Base-by-base conservation (phyloP, 2,797 vertebrate species). In the Sorex maritimensis region DNA sequence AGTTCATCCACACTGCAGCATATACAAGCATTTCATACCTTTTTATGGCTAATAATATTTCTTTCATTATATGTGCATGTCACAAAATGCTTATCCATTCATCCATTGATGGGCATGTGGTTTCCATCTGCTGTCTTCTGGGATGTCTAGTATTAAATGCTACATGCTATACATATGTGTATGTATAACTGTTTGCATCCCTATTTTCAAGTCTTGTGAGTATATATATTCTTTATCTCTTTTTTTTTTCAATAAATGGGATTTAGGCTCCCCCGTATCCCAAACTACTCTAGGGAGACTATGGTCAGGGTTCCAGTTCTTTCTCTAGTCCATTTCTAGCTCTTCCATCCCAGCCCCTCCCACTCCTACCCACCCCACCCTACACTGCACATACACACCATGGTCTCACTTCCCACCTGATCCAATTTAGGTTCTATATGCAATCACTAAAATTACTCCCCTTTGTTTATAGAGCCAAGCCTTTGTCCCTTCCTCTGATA, bases 391-490 rank as follows among this genome's bases (percentile, higher is more conserved):
- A 23, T 26, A 74, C 5, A 80, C 17, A 61, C 15, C 7, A 26
- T 30, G 73, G 23, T 65, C 38, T 80, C 74, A 80, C 67, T 88
- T 80, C 67, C 28, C 34, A 79, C 63, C 61, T 63, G 68, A 72
- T n/a, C 38, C 1, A 7, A 84, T 52, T 74, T 74, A 63, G 68
- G 80, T 28, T 80, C 46, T 49, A 55, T 10, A 30, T 41, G 52
- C 34, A 77, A 72, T 73, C 55, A 73, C 73, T 52, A 65, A 88
- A 83, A 83, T 84, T 58, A 61, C 52, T 88, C 46, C 46, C 6
- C 14, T 44, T 15, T 49, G 17, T 23, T 68, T n/a, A 68, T 4
- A 69, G 1, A 86, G 30, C 7, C 63, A 55, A 12, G 30, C 21
- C 26, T 82, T 30, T 41, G n/a, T 88, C 28, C 68, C 49, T 74